Evolutionary conservation across 2,888 invertebrate genomes (phyloP).

Genomic region (Sisyra terminalis): DNA sequence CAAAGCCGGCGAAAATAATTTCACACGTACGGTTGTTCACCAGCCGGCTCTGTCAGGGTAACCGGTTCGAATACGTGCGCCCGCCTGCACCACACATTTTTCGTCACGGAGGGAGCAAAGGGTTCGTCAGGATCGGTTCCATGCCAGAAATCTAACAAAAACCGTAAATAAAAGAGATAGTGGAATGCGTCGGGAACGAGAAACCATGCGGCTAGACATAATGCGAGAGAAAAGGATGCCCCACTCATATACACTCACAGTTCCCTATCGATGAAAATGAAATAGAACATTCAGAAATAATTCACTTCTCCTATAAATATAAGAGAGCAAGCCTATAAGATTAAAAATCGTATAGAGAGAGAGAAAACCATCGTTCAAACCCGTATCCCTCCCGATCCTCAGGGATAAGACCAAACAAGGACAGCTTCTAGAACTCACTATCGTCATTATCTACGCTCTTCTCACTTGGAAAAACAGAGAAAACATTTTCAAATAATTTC

Average conservation of each 20-base stretch:
- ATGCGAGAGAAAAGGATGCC: too few relatives aligned
- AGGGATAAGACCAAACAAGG: too few relatives aligned
- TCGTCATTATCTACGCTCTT: too few relatives aligned
- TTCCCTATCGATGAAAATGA: too few relatives aligned
- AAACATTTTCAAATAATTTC: too few relatives aligned
- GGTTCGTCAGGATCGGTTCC: not conserved
- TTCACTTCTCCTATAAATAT: too few relatives aligned
- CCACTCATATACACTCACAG: too few relatives aligned
- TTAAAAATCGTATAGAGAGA: constrained; percentile 4
- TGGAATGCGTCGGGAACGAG: constrained; percentile 6
- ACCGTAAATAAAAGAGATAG: constrained; percentile 6
- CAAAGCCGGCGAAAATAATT: constrained; percentile 6
- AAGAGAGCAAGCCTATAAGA: constrained; percentile 4
- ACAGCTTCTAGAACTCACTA: too few relatives aligned
- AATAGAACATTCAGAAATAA: too few relatives aligned
- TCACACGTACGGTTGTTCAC: constrained; percentile 3
- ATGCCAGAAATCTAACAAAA: constrained; percentile 1
- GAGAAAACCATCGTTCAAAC: not conserved
- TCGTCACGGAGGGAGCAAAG: constrained; percentile 3
- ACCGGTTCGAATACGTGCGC: constrained; percentile 4
- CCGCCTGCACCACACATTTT: constrained; percentile 3
- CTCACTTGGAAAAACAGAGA: too few relatives aligned
- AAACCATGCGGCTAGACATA: not conserved
- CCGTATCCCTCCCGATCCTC: too few relatives aligned
- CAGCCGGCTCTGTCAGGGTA: constrained; percentile 5